A percentile compares a stretch with the other conserved stretches of the same genome.
Conservation (phyloP, 2,113 vertebrate genomes). For the Phaetusa simplex region DNA sequence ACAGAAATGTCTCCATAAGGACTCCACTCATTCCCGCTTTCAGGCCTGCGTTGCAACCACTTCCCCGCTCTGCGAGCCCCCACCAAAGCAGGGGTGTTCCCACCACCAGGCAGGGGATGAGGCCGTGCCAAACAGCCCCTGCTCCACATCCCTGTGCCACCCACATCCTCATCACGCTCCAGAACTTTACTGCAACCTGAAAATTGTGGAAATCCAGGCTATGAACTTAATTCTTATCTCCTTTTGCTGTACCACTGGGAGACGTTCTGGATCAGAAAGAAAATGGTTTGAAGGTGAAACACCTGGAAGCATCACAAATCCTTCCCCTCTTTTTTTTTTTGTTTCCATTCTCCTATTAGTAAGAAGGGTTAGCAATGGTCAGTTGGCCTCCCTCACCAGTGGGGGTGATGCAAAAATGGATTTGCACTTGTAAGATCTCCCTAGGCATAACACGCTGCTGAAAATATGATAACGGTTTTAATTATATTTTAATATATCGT, state of each 20-base stretch:
- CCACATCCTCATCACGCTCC: background rate
- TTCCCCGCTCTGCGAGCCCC: background rate
- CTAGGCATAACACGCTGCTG: background rate
- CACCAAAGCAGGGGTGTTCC: background rate
- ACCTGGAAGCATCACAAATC: background rate
- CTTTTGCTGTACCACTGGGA: background rate
- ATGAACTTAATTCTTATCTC: background rate
- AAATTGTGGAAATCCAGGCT: background rate
- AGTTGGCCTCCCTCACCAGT: background rate
- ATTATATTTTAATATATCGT: conserved; percentile 30
- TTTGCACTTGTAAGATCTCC: background rate
- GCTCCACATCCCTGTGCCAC: background rate
- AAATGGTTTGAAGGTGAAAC: background rate
- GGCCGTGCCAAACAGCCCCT: background rate
- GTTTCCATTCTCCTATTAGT: background rate
- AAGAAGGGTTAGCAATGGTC: background rate
- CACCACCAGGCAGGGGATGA: background rate
- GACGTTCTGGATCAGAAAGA: background rate
- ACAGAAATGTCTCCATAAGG: background rate
- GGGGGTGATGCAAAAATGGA: background rate
- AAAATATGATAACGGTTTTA: conserved; percentile 24
- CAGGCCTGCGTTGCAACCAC: rapidly evolving
- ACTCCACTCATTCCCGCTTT: background rate
- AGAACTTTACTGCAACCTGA: background rate
- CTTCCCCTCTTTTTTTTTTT: background rate